Evolutionary conservation across 2,113 vertebrate species (phyloP).

Genomic region (Neotoma lepida): DNA sequence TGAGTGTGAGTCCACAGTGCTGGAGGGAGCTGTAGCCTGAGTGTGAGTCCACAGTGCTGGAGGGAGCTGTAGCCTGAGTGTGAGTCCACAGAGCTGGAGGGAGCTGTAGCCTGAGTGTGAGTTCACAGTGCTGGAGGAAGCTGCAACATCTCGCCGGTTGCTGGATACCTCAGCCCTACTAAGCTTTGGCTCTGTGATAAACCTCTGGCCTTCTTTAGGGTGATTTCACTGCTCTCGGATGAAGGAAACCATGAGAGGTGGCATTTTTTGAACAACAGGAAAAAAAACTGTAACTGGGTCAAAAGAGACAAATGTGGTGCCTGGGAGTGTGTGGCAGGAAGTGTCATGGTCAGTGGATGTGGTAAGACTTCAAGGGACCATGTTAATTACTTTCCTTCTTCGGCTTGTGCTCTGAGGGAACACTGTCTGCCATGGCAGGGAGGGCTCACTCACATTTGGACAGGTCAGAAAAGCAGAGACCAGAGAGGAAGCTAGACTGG

Average conservation of each 20-base stretch:
- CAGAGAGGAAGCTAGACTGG: background rate
- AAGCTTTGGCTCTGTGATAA: background rate
- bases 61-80: too few relatives aligned
- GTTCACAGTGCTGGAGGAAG: background rate
- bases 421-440: too few relatives aligned
- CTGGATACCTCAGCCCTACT: too few relatives aligned
- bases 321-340: background rate
- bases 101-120: background rate
- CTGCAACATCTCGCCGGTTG: background rate
- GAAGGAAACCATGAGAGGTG: background rate
- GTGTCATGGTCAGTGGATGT: accelerated
- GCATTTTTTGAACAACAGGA: background rate
- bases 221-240: background rate
- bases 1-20: too few relatives aligned
- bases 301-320: background rate
- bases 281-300: background rate
- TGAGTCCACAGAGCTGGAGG: too few relatives aligned
- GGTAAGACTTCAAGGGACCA: background rate
- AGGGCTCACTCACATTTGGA: background rate
- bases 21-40: too few relatives aligned
- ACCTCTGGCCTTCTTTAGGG: background rate
- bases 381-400: background rate
- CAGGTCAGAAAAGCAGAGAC: background rate
- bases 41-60: too few relatives aligned
- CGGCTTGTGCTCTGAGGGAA: background rate